Base-by-base conservation (phyloP, 92 coral and sea anemone species). In the Epizoanthus scotinus region DNA sequence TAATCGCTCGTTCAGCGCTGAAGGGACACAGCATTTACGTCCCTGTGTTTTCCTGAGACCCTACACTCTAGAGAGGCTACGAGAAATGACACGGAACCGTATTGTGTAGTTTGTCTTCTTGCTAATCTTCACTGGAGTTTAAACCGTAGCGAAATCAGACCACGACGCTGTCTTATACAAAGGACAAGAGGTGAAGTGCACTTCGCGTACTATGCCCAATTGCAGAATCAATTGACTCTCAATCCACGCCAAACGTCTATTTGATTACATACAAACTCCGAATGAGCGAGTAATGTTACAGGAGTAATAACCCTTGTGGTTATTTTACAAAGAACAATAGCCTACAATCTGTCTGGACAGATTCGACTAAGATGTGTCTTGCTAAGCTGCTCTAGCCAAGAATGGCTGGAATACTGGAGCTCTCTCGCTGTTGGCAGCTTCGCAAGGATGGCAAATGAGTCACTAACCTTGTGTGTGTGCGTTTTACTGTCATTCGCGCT, bases 181-280 rank as follows among this genome's bases (percentile, higher is more conserved):
- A 5, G 13, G 68, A 27, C 18, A 63, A n/a, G 70, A 64, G 47
- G 70, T 15, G 34, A n/a, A 14, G 26, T 17, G 61, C 61, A 28
- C 50, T 54, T 15, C 79, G 18, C 22, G 15, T 38, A 64, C 66
- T 59, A 31, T 54, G 28, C 42, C 55, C 63, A 58, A 36, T 59
- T 34, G 81, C 55, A 25, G 18, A 40, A 75, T 75, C 68, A 75
- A 75, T 75, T 75, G 81, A 57, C 68, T 66, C 68, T 38, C 81
- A 75, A 34, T 75, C 81, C 81, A 38, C 61, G 80, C 62, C 81
- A 75, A 75, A 75, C 44, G 59, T 75, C 68, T 47, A 58, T 38
- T n/a, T 75, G 81, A 64, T 75, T 75, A 25, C 66, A 59, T 55
- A 75, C 67, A 34, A 58, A 75, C 21, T 59, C 81, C 81, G 68